phyloP scores from a whole-genome alignment of 2,113 vertebrate genomes.

The Thomomys bottae region DNA sequence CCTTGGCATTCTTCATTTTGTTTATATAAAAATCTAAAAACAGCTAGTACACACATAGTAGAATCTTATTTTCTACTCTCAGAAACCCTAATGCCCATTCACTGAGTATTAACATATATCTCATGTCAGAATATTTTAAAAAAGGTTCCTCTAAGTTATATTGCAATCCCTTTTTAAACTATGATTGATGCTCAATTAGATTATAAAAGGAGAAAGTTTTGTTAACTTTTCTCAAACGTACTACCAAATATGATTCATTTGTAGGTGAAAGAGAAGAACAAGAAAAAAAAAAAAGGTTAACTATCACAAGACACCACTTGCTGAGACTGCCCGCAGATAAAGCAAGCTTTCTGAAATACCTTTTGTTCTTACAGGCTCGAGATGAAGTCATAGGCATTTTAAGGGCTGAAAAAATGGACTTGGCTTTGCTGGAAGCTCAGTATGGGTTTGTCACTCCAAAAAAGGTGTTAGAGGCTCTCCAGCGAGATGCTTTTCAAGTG shows the following conservation, averaged over 20 bases:
- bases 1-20: conserved; percentile 21
- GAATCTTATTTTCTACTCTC: background rate
- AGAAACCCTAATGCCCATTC: background rate
- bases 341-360: conserved; percentile 63
- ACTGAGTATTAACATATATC: background rate
- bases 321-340: conserved; percentile 38
- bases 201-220: conserved; percentile 47
- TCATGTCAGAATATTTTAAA: conserved; percentile 28
- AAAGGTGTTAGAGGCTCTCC: conserved; percentile 95
- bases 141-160: background rate
- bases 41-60: conserved; percentile 32
- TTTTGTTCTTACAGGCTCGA: conserved; percentile 90
- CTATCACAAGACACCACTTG: conserved; percentile 42
- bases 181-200: conserved; percentile 13
- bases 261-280: conserved; percentile 43
- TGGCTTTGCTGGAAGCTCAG: conserved; percentile 95
- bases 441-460: conserved; percentile 96
- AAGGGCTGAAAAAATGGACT: conserved; percentile 96
- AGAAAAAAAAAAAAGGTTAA: background rate
- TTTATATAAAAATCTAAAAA: conserved; percentile 55
- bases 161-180: conserved; percentile 4
- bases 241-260: conserved; percentile 26
- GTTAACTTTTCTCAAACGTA: conserved; percentile 25
- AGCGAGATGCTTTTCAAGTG: conserved; percentile 94
- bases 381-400: conserved; percentile 98